Evolutionary conservation across 2,888 invertebrate genomes (phyloP), one percentile per base, ranked within the genome.

Genomic region (Leucophenga maculata): DNA sequence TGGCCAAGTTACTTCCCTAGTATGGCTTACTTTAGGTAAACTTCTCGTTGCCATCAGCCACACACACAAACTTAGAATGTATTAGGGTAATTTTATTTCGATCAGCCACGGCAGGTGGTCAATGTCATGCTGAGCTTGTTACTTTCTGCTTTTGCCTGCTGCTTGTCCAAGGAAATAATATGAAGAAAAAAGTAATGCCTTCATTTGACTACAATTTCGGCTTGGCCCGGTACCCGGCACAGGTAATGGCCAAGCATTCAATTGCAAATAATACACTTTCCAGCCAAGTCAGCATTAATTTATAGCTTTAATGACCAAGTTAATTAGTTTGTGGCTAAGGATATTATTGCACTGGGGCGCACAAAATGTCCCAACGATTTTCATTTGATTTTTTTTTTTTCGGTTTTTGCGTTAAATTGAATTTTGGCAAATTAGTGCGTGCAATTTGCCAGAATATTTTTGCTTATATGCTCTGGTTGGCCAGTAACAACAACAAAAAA

Each of bases 281-380:
- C 13, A 46, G 60, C 18, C 20, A 18, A 59, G 67, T 59, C 59
- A 59, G 67, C 67, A 57, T 48, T 59, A 71, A 74, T 74, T 77
- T 74, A 76, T 72, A 69, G 69, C 74, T 73, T 76, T 77, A 80
- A 82, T 80, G 78, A 73, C 73, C 75, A 71, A 72, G 77, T 73
- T 77, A 80, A 82, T 80, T 82, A 78, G 73, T 69, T 69, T 65
- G 46, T 46, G 64, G 52, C 32, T 14, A 26, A 60, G 14, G 39
- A 22, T 20, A 14, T 14, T 65, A 48, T 48, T 26, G 44, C 31
- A 8, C 39, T 3, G 6, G 46, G 46, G 2, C 46, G 26, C 2
- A 26, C 3, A 26, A 39, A 60, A 60, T 39, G 39, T 60, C 52
- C n/a, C n/a, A 46, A 26, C 26, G 54, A 57, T 44, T 70, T 57